Percentiles rank a stretch among this genome's conserved stretches.
These are phyloP conservation scores for Lordiphosa fenestrarum DNA, from an alignment of 2,888 invertebrate species.

Conservation along the genomic window DNA sequence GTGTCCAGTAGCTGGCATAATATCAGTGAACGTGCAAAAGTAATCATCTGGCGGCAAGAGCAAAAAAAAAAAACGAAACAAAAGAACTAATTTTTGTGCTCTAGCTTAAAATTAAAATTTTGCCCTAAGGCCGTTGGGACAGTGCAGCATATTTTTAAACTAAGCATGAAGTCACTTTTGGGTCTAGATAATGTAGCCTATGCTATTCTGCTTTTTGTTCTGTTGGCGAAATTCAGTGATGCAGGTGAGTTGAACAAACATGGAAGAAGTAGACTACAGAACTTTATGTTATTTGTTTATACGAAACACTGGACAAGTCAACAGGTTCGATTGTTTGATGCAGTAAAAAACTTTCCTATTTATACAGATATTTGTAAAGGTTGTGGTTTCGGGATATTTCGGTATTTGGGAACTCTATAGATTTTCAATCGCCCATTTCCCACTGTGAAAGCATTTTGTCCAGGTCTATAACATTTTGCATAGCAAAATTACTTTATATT, in stretches of 20 bases:
- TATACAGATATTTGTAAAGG: too few species aligned
- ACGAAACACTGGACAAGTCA: too few species aligned
- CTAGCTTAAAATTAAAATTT: conserved; percentile 3
- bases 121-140: conserved; percentile 10
- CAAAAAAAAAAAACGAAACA: conserved; percentile 19
- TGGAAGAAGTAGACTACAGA: not conserved
- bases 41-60: conserved; percentile 38
- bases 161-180: conserved; percentile 69
- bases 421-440: too few species aligned
- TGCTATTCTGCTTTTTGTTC: conserved; percentile 56
- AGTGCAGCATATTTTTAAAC: conserved; percentile 3
- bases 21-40: conserved; percentile 56
- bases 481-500: too few species aligned
- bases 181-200: conserved; percentile 62
- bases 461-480: too few species aligned
- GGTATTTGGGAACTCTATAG: too few species aligned
- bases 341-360: too few species aligned
- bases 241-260: conserved; percentile 71
- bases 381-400: too few species aligned
- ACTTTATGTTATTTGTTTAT: not conserved
- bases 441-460: too few species aligned
- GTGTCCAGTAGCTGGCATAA: conserved; percentile 69
- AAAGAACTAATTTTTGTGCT: conserved; percentile 13
- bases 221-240: conserved; percentile 54
- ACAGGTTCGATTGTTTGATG: too few species aligned